A percentile compares a stretch with the other conserved stretches of the same genome.
Conservation (phyloP, 2,888 invertebrate genomes). For the Boloria selene region DNA sequence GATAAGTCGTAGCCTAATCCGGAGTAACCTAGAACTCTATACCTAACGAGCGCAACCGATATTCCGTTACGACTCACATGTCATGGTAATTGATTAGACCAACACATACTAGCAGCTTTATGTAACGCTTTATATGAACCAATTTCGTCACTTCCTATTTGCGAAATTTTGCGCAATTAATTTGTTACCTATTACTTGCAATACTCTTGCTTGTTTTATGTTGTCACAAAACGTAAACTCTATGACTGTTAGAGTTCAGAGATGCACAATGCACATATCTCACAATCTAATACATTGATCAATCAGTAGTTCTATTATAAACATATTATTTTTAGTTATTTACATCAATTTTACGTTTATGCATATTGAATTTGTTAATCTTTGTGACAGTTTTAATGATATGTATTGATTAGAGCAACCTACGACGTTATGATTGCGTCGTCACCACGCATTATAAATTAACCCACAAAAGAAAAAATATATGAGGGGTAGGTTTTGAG, state of each 20-base stretch:
- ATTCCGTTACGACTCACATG: constrained; percentile 19
- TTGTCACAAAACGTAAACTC: background rate
- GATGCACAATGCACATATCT: no score
- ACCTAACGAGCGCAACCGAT: constrained; percentile 9
- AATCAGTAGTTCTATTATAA: no score
- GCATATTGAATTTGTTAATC: no score
- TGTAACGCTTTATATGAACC: constrained; percentile 29
- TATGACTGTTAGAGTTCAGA: background rate
- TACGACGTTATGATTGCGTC: no score
- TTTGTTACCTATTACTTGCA: constrained; percentile 17
- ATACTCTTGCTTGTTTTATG: constrained; percentile 7
- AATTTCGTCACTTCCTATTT: constrained; percentile 40
- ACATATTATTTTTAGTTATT: no score
- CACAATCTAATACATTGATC: no score
- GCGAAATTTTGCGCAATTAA: constrained; percentile 31
- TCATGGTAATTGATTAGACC: constrained; percentile 23
- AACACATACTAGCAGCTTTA: constrained; percentile 16
- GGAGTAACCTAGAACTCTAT: constrained; percentile 10
- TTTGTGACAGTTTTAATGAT: no score
- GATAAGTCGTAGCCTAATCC: background rate
- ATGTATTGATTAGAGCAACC: no score
- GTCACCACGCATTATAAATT: no score
- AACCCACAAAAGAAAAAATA: no score
- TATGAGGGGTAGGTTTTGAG: no score
- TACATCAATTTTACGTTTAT: no score